Evolutionary conservation across 2,888 invertebrate species (phyloP).

Genomic region (Podabrus alpinus): DNA sequence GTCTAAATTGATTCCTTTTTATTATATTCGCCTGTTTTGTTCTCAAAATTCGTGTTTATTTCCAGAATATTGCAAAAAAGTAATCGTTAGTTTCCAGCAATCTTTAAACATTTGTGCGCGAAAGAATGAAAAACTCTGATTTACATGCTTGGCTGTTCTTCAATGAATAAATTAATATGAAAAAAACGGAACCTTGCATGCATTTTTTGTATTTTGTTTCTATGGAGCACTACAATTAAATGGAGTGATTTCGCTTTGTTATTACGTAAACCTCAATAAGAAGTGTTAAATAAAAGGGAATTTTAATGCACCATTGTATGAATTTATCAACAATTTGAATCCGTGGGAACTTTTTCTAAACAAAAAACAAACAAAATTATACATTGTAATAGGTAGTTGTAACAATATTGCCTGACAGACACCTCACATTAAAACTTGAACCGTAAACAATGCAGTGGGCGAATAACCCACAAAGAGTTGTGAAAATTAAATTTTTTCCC

Average conservation of each 20-base stretch:
- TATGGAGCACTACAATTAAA: background rate
- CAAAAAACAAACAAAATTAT: background rate
- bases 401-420: background rate
- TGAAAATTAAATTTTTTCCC: background rate
- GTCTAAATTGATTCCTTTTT: no score
- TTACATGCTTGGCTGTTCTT: no score
- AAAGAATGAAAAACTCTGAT: no score
- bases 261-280: background rate
- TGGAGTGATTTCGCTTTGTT: background rate
- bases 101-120: no score
- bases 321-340: background rate
- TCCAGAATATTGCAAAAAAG: no score
- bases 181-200: background rate
- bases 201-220: background rate
- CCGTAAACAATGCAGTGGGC: background rate
- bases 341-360: background rate
- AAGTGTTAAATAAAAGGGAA: background rate
- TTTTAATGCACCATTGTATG: background rate
- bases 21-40: no score
- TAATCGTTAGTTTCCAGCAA: no score
- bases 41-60: no score
- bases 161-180: no score
- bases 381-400: background rate
- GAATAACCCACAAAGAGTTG: background rate
- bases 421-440: background rate